phyloP scores from a whole-genome alignment of 2,113 vertebrate genomes.

The Thamnophis sirtalis region DNA sequence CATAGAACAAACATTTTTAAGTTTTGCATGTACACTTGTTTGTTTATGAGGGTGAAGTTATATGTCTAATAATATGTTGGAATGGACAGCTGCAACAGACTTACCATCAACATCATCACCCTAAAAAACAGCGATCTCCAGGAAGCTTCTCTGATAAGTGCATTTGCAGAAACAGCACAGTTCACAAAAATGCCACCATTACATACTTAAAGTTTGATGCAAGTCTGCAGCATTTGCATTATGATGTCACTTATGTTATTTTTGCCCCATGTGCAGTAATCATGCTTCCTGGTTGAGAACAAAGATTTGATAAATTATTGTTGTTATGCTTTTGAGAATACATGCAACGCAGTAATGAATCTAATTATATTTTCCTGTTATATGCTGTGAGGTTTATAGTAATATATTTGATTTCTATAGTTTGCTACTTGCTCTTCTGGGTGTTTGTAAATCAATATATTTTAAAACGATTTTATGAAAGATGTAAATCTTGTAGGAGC shows the following conservation, averaged over 20 bases:
- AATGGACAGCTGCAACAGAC: neutral
- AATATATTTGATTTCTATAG: neutral
- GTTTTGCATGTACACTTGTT: neutral
- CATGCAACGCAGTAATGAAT: neutral
- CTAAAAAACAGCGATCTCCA: neutral
- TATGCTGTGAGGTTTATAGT: neutral
- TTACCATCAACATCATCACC: neutral
- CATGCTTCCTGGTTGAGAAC: neutral
- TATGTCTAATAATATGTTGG: neutral
- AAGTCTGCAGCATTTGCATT: neutral
- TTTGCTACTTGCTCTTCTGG: neutral
- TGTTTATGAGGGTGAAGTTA: neutral
- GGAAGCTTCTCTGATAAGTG: neutral
- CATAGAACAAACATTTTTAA: neutral
- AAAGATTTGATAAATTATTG: neutral
- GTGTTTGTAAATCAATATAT: neutral
- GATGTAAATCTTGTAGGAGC: neutral
- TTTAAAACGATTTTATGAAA: neutral
- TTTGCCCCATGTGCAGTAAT: neutral
- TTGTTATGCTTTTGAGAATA: neutral
- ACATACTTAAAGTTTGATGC: neutral
- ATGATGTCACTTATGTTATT: neutral
- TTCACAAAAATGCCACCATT: neutral
- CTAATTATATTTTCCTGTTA: neutral
- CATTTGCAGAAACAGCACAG: neutral